Evolutionary conservation across 2,113 vertebrate genomes (phyloP), one percentile per base, ranked within the genome.

Genomic region (Halcyon malimbica): DNA sequence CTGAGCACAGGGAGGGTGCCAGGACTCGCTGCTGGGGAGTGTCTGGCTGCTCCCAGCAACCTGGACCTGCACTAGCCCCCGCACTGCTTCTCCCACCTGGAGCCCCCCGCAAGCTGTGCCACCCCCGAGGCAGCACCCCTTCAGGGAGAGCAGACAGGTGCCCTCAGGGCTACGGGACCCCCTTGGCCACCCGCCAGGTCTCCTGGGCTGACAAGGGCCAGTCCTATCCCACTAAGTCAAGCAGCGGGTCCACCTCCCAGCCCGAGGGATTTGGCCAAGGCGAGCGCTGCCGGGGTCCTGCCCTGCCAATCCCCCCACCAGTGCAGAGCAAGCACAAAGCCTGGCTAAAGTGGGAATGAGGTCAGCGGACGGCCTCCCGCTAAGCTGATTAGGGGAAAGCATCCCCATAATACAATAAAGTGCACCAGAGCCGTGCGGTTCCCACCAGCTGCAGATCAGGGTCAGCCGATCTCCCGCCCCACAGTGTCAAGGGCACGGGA

Each of bases 311-410:
- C 46, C 46, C 23, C 29, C 25, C 2, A 2, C 12, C 21, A 75
- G 35, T 1, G 0, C 73, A 51, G 86, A 80, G 67, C 83, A 83
- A 82, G 56, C 83, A 59, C 88, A 86, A 87, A 96, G 91, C 86
- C 60, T 25, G 39, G 51, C 86, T 95, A 82, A 96, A 89, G 85
- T 48, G 86, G 83, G 91, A 97, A 92, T 42, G 90, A 94, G 96
- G 95, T 93, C 96, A 95, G 77, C 80, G 65, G 78, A 81, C 48
- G 18, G 89, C 89, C 15, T 89, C 90, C 77, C 5, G 1, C 90
- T 96, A 93, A 97, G 95, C 88, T 29, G 96, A 95, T 97, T 97
- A 97, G 90, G 29, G 64, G 41, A 53, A 96, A 93, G 79, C 63
- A 8, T 59, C 81, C 79, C 87, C 85, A 79, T 93, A 97, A 96